Percentiles rank a stretch among this genome's conserved stretches.
Evolutionary conservation across 2,797 vertebrate genomes (phyloP).

Genomic region (Miichthys miiuy): DNA sequence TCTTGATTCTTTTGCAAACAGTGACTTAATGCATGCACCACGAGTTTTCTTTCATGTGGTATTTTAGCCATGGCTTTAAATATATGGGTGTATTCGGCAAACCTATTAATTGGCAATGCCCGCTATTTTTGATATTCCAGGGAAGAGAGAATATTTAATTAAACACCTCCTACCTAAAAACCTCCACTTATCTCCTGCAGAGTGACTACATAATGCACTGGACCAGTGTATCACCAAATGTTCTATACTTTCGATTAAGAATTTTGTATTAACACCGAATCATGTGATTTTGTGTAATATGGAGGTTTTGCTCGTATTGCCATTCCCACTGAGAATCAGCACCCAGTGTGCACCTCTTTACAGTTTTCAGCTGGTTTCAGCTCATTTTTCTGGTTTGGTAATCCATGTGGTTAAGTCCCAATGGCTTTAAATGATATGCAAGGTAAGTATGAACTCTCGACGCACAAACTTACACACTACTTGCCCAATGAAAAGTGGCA

Average conservation of each 20-base stretch:
- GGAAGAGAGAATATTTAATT: conserved; percentile 3
- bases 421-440: conserved; percentile 22
- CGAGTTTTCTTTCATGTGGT: conserved; percentile 15
- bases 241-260: no score
- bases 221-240: background rate
- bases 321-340: background rate
- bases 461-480: conserved; percentile 13
- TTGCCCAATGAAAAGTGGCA: conserved; percentile 25
- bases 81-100: conserved; percentile 4
- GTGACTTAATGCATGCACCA: background rate
- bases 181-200: background rate
- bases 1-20: conserved; percentile 2
- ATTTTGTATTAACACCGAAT: background rate
- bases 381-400: conserved; percentile 35
- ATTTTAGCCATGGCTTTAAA: conserved; percentile 3
- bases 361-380: conserved; percentile 21
- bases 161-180: background rate
- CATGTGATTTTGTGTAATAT: background rate
- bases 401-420: background rate
- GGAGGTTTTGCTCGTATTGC: background rate
- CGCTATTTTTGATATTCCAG: conserved; percentile 18
- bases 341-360: conserved; percentile 3
- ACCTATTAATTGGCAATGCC: conserved; percentile 22
- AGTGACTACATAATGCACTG: background rate
- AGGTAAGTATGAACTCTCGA: conserved; percentile 15